Evolutionary conservation across 2,797 vertebrate species (phyloP), one percentile per base, ranked within the genome.

Genomic region (Chelon auratus): DNA sequence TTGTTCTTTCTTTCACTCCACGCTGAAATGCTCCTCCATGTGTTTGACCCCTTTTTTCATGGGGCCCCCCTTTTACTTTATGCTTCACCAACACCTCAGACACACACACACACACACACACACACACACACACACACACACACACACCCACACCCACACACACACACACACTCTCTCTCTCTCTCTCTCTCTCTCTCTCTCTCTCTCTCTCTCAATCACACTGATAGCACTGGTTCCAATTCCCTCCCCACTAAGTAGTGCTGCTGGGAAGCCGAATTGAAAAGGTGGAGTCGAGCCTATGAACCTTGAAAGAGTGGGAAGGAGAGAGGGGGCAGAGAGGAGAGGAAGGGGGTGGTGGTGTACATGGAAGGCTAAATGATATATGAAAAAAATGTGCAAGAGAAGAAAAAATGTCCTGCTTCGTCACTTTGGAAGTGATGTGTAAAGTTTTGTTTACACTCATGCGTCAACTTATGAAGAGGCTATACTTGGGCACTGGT

Each of bases 151-250:
- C 22, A 22, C 22, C 2, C 22, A 22, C 22, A 22, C 22, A 1
- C 22, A 22, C 22, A 22, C 22, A n/a, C n/a, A n/a, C n/a, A n/a
- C n/a, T n/a, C n/a, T n/a, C n/a, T n/a, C n/a, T n/a, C n/a, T 56
- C 53, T 68, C 62, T 70, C 74, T 56, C 68, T 69, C 24, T 24
- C 24, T 26, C 24, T 26, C 24, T 26, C 24, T 3, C 24, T 26
- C 24, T 26, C 3, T 26, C 24, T 26, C 24, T 77, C 75, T 70
- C 81, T 94, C 91, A 87, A 87, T 93, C 88, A 93, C 93, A 92
- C 90, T 91, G 93, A 89, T 92, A 94, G 93, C 93, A 90, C 88
- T 43, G 60, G 93, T 94, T 95, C 94, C 94, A 94, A 93, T 95
- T 92, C 88, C 76, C 94, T 94, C 93, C 90, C 92, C 84, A 92